These are phyloP conservation scores for Drosophila subobscura DNA, from an alignment of 1,140 invertebrate species.

Conservation along the genomic window DNA sequence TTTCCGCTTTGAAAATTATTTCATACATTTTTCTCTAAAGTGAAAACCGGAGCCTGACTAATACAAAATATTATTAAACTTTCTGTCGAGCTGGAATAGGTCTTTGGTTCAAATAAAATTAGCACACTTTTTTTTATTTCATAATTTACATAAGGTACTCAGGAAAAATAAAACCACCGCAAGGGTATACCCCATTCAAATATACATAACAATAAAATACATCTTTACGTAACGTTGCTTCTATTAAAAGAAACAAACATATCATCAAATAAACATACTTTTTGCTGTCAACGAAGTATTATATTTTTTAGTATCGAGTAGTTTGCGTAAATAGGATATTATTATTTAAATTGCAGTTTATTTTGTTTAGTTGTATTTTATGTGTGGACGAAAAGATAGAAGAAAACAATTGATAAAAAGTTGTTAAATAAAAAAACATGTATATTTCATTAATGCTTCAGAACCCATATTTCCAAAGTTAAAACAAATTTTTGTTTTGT, in stretches of 20 bases:
- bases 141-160: background rate
- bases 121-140: too few species aligned
- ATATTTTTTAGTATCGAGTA: constrained; percentile 11
- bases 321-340: background rate
- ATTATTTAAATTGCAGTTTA: constrained; percentile 22
- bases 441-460: background rate
- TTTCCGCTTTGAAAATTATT: too few species aligned
- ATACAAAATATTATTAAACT: too few species aligned
- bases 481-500: too few species aligned
- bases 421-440: constrained; percentile 40
- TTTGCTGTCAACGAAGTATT: constrained; percentile 54
- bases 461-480: too few species aligned
- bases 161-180: constrained; percentile 4
- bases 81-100: too few species aligned
- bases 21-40: too few species aligned
- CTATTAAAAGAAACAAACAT: constrained; percentile 23
- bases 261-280: constrained; percentile 52
- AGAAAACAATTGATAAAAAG: constrained; percentile 67
- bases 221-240: background rate
- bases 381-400: constrained; percentile 61
- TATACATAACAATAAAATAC: too few species aligned
- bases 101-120: too few species aligned
- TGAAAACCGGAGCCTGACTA: too few species aligned
- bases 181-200: too few species aligned
- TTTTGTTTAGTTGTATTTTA: constrained; percentile 46